Conservation (phyloP, 2,888 invertebrate species). For the Agapetus fuscipes region DNA sequence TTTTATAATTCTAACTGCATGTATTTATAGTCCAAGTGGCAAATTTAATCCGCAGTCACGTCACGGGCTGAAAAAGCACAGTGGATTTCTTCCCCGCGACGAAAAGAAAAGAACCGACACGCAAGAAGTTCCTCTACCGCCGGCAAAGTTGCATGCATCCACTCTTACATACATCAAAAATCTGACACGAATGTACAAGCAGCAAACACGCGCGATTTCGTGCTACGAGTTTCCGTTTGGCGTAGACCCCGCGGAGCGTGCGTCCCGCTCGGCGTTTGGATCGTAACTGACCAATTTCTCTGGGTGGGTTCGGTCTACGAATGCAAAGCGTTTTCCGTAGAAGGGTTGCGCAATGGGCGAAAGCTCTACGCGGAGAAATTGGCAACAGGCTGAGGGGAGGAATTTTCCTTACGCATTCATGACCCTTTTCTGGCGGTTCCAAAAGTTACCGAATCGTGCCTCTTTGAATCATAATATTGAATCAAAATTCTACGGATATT, state of each 20-base stretch:
- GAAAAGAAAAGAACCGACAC: too few relatives aligned
- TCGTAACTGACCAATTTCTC: constrained; percentile 17
- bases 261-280: constrained; percentile 8
- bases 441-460: background rate
- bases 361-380: background rate
- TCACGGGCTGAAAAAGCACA: constrained; percentile 9
- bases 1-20: too few relatives aligned
- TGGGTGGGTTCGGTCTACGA: constrained; percentile 9
- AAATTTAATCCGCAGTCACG: constrained; percentile 4
- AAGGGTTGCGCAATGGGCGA: constrained; percentile 12
- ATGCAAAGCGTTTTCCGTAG: constrained; percentile 1
- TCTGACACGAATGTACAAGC: constrained; percentile 7
- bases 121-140: constrained; percentile 10
- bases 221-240: too few relatives aligned
- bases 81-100: constrained; percentile 6
- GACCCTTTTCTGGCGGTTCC: background rate
- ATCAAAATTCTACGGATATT: background rate
- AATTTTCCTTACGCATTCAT: background rate
- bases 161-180: constrained; percentile 13
- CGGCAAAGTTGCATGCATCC: constrained; percentile 9
- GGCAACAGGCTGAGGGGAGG: constrained; percentile 3
- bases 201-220: constrained; percentile 8
- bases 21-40: too few relatives aligned
- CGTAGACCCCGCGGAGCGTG: constrained; percentile 5
- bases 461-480: background rate